phyloP scores from a whole-genome alignment of 2,113 vertebrate genomes.

The human (Homo sapiens) region DNA sequence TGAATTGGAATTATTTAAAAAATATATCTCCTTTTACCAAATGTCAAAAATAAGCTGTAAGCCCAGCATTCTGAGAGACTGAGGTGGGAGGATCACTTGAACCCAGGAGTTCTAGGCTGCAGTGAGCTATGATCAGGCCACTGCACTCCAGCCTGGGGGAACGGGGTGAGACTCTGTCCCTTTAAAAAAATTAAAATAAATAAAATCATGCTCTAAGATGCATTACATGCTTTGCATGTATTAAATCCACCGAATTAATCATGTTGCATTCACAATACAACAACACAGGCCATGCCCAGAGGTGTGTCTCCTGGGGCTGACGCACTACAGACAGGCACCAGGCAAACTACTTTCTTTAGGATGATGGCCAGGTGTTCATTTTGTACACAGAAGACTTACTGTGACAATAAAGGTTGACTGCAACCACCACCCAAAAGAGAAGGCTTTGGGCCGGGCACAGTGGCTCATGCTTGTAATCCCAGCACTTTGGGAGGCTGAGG shows the following conservation, averaged over 20 bases:
- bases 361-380: not conserved
- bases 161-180: too few species aligned
- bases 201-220: not conserved
- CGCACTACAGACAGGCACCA: accelerated
- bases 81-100: too few species aligned
- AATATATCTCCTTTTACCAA: conserved; percentile 37
- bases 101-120: too few species aligned
- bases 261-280: too few species aligned
- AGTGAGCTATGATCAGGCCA: too few species aligned
- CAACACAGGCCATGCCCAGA: not conserved
- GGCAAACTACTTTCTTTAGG: not conserved
- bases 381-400: not conserved
- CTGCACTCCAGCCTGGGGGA: too few species aligned
- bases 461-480: too few species aligned
- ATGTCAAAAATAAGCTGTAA: not conserved
- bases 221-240: not conserved
- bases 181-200: not conserved
- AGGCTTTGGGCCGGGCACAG: too few species aligned
- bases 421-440: not conserved
- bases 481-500: too few species aligned
- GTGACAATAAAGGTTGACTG: conserved; percentile 33
- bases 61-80: too few species aligned
- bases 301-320: not conserved
- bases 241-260: not conserved
- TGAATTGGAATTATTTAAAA: not conserved